Base-by-base conservation (phyloP, 2,797 vertebrate genomes). In the Dendrocincla fuliginosa region DNA sequence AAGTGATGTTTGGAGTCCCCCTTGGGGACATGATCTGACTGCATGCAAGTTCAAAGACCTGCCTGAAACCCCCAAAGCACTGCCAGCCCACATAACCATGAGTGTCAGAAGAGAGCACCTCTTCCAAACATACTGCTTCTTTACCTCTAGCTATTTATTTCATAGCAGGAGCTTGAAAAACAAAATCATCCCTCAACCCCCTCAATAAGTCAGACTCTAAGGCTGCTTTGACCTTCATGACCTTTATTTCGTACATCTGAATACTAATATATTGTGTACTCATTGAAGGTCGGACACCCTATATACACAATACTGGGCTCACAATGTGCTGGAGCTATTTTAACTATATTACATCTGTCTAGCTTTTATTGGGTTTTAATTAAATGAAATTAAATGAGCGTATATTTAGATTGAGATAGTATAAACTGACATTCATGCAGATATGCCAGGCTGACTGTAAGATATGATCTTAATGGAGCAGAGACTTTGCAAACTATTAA, bases 291-390 rank as follows among this genome's bases (percentile, higher is more conserved):
- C 24, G 6, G 47, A 74, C 83, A 77, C 9, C 7, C 37, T 85
- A 63, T 56, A 74, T 63, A 41, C n/a, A 85, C 71, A 85, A 42
- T 33, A 73, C 0, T 79, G 47, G 65, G 76, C 47, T 78, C 95
- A 95, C 96, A 95, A 71, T 63, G 55, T 95, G 96, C 97, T 92
- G 95, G 46, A 95, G 95, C 89, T 97, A 97, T 96, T 97, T 97
- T 97, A 97, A 97, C 97, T 95, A 78, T 91, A 73, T 95, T 97
- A 95, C 94, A 98, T 97, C 95, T 97, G 96, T 96, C 97, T 97
- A 88, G 70, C 93, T 97, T 97, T 98, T 98, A 97, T 97, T 97
- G 96, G 94, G 91, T 97, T 98, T 98, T 98, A 98, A 97, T 98
- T 97, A 98, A 97, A 97, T 64, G 84, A 97, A 98, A 98, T 96